Conservation (phyloP, 2,888 invertebrate species). For the Drosophila anomelani region DNA sequence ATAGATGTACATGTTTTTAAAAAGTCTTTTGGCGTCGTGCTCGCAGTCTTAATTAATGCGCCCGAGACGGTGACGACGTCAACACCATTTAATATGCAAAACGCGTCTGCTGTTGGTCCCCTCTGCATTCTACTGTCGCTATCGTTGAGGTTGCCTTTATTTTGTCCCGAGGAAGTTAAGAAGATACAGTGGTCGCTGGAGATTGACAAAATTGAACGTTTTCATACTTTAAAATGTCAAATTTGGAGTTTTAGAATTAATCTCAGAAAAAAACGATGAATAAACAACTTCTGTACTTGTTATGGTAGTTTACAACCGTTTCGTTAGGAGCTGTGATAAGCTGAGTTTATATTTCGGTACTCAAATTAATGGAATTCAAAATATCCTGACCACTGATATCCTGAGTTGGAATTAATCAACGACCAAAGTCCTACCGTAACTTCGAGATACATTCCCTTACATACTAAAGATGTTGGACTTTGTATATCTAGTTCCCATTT, state of each 20-base stretch:
- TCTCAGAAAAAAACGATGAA: too few relatives aligned
- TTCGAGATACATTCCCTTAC: conserved; percentile 57
- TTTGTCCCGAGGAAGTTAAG: conserved; percentile 3
- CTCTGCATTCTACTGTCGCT: conserved; percentile 20
- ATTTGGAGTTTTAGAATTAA: too few relatives aligned
- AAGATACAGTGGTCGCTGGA: background rate
- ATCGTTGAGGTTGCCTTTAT: conserved; percentile 18
- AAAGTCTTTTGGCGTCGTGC: conserved; percentile 41
- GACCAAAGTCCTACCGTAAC: conserved; percentile 1
- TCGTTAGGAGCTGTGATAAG: too few relatives aligned
- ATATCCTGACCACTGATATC: too few relatives aligned
- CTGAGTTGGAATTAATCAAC: background rate
- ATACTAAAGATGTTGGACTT: conserved; percentile 35
- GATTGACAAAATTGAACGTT: background rate
- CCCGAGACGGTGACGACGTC: conserved; percentile 35
- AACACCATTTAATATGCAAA: conserved; percentile 64
- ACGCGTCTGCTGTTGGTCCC: conserved; percentile 52
- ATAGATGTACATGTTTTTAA: conserved; percentile 26
- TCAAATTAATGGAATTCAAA: too few relatives aligned
- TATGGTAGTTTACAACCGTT: too few relatives aligned
- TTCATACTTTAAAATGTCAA: background rate
- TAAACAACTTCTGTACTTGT: too few relatives aligned
- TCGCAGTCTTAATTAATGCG: conserved; percentile 69
- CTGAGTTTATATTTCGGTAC: too few relatives aligned
- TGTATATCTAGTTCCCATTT: conserved; percentile 26